These are phyloP conservation scores for Cotesia glomerata DNA, from an alignment of 1,140 invertebrate species.

Conservation along the genomic window DNA sequence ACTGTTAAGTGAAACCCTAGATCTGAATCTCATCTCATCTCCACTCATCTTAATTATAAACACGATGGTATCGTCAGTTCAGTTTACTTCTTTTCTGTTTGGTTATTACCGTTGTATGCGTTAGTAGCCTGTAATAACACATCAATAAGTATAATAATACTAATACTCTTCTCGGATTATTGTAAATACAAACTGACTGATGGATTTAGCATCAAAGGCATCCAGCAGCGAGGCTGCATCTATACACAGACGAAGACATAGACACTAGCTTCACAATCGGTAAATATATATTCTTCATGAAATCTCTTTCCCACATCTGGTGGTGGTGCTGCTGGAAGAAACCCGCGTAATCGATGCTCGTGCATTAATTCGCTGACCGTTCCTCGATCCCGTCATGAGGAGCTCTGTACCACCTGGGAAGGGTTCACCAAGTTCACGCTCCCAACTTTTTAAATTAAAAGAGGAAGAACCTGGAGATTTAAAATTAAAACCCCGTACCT, in stretches of 20 bases:
- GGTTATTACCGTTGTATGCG: too few species aligned
- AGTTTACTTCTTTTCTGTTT: too few species aligned
- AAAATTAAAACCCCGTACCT: conserved; percentile 38
- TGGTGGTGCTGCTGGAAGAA: neutral
- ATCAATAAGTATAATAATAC: too few species aligned
- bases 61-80: too few species aligned
- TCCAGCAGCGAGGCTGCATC: neutral
- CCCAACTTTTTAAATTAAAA: conserved; percentile 10
- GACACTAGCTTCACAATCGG: neutral
- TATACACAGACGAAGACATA: neutral
- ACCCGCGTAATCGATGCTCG: conserved; percentile 56
- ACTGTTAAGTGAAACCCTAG: neutral
- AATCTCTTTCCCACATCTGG: conserved; percentile 14
- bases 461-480: conserved; percentile 33
- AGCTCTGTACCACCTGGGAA: conserved; percentile 39
- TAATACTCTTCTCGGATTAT: too few species aligned
- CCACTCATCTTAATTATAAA: neutral
- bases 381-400: conserved; percentile 44
- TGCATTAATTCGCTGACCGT: conserved; percentile 57
- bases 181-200: neutral
- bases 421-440: conserved; percentile 41
- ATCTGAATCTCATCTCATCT: neutral
- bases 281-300: neutral
- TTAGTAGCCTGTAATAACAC: too few species aligned
- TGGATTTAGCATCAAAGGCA: neutral